Conservation (phyloP, 1,140 invertebrate genomes). For the Onthophagus taurus region DNA sequence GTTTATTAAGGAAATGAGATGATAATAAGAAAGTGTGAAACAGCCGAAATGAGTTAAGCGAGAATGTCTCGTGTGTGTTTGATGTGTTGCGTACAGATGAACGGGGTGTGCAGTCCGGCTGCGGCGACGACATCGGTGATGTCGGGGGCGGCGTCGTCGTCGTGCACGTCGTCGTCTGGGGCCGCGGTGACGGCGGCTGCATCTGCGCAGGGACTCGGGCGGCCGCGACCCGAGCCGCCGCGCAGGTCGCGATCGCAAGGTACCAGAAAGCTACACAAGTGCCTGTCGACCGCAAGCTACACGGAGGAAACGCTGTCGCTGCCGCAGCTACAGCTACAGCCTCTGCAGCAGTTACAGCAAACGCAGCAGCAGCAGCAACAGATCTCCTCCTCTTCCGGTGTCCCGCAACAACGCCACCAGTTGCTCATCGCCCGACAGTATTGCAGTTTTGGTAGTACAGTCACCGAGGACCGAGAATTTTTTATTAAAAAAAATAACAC, state of each 20-base stretch:
- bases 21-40: no score
- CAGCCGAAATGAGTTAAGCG: no score
- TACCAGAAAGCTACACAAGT: constrained; percentile 82
- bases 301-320: no score
- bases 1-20: no score
- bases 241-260: constrained; percentile 75
- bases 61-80: no score
- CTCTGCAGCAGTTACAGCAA: constrained; percentile 30
- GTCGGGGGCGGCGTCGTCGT: constrained; percentile 19
- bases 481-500: constrained; percentile 9
- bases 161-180: constrained; percentile 25
- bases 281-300: constrained; percentile 69
- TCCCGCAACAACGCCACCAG: constrained; percentile 46
- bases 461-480: no score
- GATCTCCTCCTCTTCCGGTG: constrained; percentile 28
- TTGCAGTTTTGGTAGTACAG: constrained; percentile 88
- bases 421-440: constrained; percentile 74
- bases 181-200: constrained; percentile 25
- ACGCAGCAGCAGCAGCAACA: constrained; percentile 30
- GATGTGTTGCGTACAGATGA: constrained; percentile 30
- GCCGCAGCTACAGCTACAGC: constrained; percentile 38
- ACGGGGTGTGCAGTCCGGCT: constrained; percentile 32
- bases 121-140: background rate
- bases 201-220: no score
- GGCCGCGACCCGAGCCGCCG: constrained; percentile 35